Conservation (phyloP, 2,113 vertebrate genomes). For the Rhegmatorhina hoffmannsi region DNA sequence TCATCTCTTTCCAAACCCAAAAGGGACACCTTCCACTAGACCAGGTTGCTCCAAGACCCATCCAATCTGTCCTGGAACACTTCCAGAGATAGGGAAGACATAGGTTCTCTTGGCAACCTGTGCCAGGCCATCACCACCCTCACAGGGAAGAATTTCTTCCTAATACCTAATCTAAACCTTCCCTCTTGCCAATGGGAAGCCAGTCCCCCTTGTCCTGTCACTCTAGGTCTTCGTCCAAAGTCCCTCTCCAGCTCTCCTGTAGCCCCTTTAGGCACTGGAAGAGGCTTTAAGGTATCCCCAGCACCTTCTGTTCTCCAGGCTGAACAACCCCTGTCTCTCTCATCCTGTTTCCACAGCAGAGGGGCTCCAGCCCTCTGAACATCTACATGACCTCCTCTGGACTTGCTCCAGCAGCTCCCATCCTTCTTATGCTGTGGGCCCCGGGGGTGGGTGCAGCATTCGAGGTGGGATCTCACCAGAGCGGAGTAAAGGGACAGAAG, state of each 20-base stretch:
- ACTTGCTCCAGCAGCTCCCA: not conserved
- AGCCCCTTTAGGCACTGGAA: not conserved
- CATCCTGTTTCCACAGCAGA: not conserved
- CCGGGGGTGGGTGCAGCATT: not conserved
- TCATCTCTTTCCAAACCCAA: not conserved
- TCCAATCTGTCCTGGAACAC: not conserved
- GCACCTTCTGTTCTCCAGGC: not conserved
- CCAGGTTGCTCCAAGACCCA: fast-evolving
- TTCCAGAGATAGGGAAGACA: not conserved
- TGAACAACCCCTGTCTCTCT: not conserved
- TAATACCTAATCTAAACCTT: not conserved
- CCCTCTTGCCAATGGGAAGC: not conserved
- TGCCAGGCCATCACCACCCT: fast-evolving
- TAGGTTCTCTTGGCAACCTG: not conserved
- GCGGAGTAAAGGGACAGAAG: not conserved
- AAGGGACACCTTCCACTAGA: not conserved
- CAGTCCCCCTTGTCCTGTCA: not conserved
- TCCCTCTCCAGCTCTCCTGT: not conserved
- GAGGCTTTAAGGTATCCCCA: not conserved
- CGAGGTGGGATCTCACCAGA: not conserved
- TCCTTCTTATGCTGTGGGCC: not conserved
- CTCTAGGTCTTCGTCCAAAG: not conserved
- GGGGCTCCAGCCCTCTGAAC: not conserved
- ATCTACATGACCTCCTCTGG: not conserved
- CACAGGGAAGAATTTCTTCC: not conserved